Evolutionary conservation across 1,140 invertebrate species (phyloP).

Genomic region (Apis florea): DNA sequence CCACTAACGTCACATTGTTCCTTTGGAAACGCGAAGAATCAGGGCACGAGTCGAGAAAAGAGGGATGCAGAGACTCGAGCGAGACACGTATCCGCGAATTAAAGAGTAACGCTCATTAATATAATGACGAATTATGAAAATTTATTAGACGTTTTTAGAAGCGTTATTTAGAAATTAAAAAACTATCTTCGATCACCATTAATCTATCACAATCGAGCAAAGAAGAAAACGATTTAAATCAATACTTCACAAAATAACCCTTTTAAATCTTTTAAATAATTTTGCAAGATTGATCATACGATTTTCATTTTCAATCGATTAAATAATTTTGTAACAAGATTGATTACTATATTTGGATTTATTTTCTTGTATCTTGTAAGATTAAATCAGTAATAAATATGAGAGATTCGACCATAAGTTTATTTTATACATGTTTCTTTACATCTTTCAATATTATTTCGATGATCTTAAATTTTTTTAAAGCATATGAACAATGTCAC

Average conservation of each 20-base stretch:
- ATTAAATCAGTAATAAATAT: too few species aligned
- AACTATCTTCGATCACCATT: not conserved
- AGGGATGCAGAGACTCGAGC: not conserved
- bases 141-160: not conserved
- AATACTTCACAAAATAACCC: not conserved
- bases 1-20: slow-evolving; percentile 14
- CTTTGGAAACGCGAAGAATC: slow-evolving; percentile 32
- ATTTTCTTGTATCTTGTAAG: too few species aligned
- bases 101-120: slow-evolving; percentile 29
- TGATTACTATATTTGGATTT: too few species aligned
- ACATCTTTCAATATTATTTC: too few species aligned
- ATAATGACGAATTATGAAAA: not conserved
- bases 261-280: not conserved
- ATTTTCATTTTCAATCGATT: too few species aligned
- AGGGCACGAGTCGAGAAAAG: slow-evolving; percentile 4
- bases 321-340: too few species aligned
- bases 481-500: too few species aligned
- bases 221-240: not conserved
- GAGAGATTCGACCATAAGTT: too few species aligned
- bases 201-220: not conserved
- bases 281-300: too few species aligned
- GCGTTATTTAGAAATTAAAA: not conserved
- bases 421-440: too few species aligned
- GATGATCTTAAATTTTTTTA: too few species aligned
- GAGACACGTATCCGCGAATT: slow-evolving; percentile 23